These are phyloP conservation scores for Antheraea pernyi DNA, from an alignment of 1,140 invertebrate species.

Conservation along the genomic window DNA sequence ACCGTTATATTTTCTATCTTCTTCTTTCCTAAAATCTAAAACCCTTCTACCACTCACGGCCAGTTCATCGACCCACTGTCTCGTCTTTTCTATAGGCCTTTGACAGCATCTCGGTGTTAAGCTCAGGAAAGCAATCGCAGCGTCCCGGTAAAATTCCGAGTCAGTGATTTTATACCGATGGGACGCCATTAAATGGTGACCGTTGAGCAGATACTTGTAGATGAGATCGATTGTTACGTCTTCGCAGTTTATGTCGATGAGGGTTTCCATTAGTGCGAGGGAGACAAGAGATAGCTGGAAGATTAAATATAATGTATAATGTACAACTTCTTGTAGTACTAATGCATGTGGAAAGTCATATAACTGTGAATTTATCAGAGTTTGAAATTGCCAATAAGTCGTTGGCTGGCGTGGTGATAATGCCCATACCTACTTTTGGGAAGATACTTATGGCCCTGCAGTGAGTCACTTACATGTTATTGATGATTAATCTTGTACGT, in stretches of 20 bases:
- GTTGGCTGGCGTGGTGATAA: no score
- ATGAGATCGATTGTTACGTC: conserved; percentile 97
- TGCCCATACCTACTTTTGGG: no score
- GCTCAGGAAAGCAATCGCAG: conserved; percentile 91
- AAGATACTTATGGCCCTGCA: no score
- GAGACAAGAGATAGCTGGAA: conserved; percentile 93
- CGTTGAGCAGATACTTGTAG: conserved; percentile 92
- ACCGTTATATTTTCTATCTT: conserved; percentile 54
- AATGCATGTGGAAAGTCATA: no score
- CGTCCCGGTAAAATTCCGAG: conserved; percentile 89
- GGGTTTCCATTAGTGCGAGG: conserved; percentile 92
- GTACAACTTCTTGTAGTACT: no score
- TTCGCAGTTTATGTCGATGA: conserved; percentile 96
- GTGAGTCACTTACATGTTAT: no score
- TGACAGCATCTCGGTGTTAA: conserved; percentile 81
- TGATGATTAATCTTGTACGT: no score
- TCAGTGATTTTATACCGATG: conserved; percentile 85
- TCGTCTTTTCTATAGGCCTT: conserved; percentile 55
- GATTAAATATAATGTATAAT: no score
- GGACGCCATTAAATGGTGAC: conserved; percentile 91
- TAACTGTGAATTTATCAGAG: no score
- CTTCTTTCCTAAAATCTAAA: conserved; percentile 52
- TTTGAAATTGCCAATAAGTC: no score
- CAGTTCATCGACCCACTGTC: conserved; percentile 57
- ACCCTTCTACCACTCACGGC: conserved; percentile 52